Conservation (phyloP, 2,888 invertebrate species). For the Globia sparganii region DNA sequence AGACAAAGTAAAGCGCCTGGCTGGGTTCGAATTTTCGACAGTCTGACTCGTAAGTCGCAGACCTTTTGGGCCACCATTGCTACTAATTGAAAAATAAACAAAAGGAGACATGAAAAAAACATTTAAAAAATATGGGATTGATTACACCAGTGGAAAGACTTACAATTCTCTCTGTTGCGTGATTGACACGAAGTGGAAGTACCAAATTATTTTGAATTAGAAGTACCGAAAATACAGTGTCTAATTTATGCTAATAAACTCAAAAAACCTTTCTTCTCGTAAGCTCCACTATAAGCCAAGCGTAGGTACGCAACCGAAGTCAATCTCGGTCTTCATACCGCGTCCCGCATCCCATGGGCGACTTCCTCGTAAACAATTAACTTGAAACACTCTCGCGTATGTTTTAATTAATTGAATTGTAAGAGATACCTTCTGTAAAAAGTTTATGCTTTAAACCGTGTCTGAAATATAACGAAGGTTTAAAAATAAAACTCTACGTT, state of each 20-base stretch:
- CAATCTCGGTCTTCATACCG: constrained; percentile 37
- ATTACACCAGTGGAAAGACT: neutral
- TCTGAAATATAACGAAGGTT: constrained; percentile 28
- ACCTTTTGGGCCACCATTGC: no score
- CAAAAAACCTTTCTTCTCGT: neutral
- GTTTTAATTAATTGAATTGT: constrained; percentile 56
- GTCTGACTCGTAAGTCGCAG: no score
- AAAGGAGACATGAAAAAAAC: no score
- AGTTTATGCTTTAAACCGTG: constrained; percentile 26
- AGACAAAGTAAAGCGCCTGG: no score
- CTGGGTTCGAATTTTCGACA: neutral
- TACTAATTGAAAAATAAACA: no score
- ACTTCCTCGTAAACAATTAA: constrained; percentile 49
- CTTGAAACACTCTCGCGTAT: constrained; percentile 27
- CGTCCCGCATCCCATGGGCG: constrained; percentile 8
- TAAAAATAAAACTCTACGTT: constrained; percentile 17
- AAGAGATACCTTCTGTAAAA: constrained; percentile 46
- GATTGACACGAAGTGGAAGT: neutral
- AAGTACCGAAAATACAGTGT: neutral
- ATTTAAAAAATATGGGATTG: neutral
- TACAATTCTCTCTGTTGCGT: neutral
- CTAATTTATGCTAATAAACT: neutral
- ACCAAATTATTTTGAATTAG: neutral
- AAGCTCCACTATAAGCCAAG: constrained; percentile 15
- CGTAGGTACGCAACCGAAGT: constrained; percentile 11